Percentiles rank a stretch among this genome's conserved stretches.
phyloP scores from a whole-genome alignment of 2,888 invertebrate species.

The Nipponacmea schrenckii region DNA sequence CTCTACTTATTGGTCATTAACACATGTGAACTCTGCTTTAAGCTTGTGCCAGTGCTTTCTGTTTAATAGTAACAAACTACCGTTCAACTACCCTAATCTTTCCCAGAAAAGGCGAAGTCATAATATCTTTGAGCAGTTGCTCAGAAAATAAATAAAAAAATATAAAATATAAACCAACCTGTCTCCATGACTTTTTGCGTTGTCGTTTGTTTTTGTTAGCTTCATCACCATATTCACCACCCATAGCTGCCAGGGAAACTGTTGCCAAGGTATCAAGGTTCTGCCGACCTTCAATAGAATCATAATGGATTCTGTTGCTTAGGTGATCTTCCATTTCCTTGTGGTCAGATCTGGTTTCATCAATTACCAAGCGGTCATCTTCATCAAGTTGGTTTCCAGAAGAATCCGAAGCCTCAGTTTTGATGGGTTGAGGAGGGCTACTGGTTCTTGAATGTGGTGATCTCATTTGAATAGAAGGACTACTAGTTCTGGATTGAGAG shows the following conservation, averaged over 20 bases:
- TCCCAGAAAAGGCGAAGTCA: too few species aligned
- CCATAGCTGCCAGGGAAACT: conserved; percentile 42
- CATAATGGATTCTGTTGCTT: not conserved
- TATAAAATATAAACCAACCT: conserved; percentile 37
- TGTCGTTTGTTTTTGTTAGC: conserved; percentile 44
- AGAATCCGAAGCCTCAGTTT: conserved; percentile 14
- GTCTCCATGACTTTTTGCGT: conserved; percentile 66
- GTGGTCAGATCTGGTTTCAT: conserved; percentile 17
- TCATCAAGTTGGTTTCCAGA: conserved; percentile 19
- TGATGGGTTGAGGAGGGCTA: not conserved
- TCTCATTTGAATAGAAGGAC: conserved; percentile 13
- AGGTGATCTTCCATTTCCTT: not conserved
- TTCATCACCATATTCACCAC: conserved; percentile 22
- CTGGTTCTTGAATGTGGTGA: conserved; percentile 28
- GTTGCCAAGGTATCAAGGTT: conserved; percentile 54
- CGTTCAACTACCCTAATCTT: too few species aligned
- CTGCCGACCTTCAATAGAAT: conserved; percentile 37
- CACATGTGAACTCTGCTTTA: too few species aligned
- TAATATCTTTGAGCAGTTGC: too few species aligned
- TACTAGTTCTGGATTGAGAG: conserved; percentile 28
- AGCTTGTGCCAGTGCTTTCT: too few species aligned
- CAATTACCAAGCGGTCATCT: conserved; percentile 24
- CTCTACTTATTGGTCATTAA: too few species aligned
- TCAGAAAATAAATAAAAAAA: too few species aligned
- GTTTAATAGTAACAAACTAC: too few species aligned